Evolutionary conservation across 2,113 vertebrate genomes (phyloP).

Genomic region (Lasiurus borealis): DNA sequence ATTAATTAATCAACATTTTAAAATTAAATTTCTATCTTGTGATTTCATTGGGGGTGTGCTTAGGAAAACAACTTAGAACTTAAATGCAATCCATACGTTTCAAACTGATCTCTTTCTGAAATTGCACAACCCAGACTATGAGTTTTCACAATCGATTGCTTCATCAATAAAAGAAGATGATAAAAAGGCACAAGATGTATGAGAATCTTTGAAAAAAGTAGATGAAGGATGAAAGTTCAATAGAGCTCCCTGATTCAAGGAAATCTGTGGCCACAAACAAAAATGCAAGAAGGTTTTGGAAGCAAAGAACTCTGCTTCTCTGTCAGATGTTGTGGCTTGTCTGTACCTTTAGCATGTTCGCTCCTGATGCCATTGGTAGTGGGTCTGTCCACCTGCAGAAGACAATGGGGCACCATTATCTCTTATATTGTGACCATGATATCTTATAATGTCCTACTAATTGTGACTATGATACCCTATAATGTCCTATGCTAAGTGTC

Average conservation of each 20-base stretch:
- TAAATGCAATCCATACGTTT: background rate
- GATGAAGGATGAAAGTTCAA: background rate
- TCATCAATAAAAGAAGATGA: background rate
- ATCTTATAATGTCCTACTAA: too few relatives aligned
- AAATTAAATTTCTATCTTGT: conserved; percentile 62
- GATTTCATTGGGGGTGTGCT: background rate
- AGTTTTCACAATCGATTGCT: background rate
- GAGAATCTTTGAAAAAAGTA: background rate
- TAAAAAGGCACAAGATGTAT: background rate
- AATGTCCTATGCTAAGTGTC: too few relatives aligned
- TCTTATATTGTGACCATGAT: background rate
- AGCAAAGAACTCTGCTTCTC: background rate
- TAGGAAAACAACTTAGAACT: conserved; percentile 4
- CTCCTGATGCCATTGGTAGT: conserved; percentile 36
- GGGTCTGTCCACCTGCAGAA: conserved; percentile 61
- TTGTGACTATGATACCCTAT: background rate
- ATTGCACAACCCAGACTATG: background rate
- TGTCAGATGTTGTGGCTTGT: background rate
- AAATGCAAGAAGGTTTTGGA: background rate
- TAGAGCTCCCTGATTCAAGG: background rate
- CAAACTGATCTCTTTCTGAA: background rate
- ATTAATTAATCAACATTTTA: conserved; percentile 69
- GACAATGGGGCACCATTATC: background rate
- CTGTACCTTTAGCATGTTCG: conserved; percentile 66
- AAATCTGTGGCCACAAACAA: background rate